These are phyloP conservation scores for Nycticorax nycticorax DNA, from an alignment of 2,113 vertebrate species.

Conservation along the genomic window DNA sequence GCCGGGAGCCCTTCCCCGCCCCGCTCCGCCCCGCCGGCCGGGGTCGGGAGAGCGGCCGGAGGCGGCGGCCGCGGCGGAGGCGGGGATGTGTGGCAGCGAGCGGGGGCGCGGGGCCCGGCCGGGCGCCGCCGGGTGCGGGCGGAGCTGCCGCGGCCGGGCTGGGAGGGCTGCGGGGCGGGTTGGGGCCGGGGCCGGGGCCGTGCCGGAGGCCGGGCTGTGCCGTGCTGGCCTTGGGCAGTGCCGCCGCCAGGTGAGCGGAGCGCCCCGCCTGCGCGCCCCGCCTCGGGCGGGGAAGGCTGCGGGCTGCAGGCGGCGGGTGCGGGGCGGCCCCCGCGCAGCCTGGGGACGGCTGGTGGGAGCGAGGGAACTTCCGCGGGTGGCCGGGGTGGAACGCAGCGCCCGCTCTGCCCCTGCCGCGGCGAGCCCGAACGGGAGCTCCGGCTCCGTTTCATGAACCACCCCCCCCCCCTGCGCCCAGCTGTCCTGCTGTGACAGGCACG, in stretches of 20 bases:
- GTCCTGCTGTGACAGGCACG: background rate
- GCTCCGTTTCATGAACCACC: accelerated
- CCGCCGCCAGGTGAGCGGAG: background rate
- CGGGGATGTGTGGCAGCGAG: background rate
- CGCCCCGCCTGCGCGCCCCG: background rate
- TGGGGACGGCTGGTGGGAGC: accelerated
- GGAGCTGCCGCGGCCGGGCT: background rate
- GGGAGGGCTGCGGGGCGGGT: background rate
- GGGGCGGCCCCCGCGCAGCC: accelerated
- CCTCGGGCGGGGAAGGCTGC: background rate
- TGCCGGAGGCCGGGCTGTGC: background rate
- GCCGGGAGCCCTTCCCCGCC: too few relatives aligned
- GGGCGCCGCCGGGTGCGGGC: background rate
- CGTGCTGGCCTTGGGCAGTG: background rate
- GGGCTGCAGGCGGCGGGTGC: accelerated
- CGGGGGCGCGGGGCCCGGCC: background rate
- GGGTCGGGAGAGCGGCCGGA: background rate
- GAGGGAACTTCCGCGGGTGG: background rate
- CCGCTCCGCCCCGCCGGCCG: background rate
- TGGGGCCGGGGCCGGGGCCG: background rate
- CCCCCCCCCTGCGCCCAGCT: background rate
- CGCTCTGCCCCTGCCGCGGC: background rate
- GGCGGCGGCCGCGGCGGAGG: background rate
- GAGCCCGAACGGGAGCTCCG: too few relatives aligned
- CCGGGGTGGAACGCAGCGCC: accelerated